Evolutionary conservation across 1,140 invertebrate genomes (phyloP).

Genomic region (Cylas formicarius): DNA sequence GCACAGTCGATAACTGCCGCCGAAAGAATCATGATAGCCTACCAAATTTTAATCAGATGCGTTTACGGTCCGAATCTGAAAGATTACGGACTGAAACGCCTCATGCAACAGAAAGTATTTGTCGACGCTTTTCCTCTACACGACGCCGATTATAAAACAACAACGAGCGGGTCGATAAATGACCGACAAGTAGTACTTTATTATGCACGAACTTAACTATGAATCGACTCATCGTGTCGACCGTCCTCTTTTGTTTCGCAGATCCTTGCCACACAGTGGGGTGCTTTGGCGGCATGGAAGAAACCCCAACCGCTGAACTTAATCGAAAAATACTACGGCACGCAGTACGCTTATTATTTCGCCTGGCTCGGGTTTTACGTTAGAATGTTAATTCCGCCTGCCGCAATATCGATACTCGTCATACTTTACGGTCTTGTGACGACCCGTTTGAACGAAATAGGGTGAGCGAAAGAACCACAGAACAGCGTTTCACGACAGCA

Average conservation of each 20-base stretch:
- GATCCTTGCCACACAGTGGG: constrained; percentile 34
- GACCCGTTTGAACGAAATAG: constrained; percentile 10
- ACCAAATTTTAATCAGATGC: constrained; percentile 25
- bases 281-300: constrained; percentile 48
- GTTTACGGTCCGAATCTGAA: constrained; percentile 24
- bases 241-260: constrained; percentile 12
- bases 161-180: constrained; percentile 38
- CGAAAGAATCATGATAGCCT: constrained; percentile 29
- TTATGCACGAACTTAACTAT: neutral
- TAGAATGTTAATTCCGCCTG: constrained; percentile 48
- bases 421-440: constrained; percentile 24
- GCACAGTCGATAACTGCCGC: constrained; percentile 24
- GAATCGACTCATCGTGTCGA: neutral
- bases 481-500: too few relatives aligned
- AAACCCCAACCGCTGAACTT: constrained; percentile 37
- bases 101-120: constrained; percentile 50
- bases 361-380: constrained; percentile 50
- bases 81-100: constrained; percentile 49
- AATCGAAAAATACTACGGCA: constrained; percentile 41
- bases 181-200: constrained; percentile 33
- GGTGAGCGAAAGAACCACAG: constrained; percentile 6
- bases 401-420: constrained; percentile 42
- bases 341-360: constrained; percentile 41
- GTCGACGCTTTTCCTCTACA: constrained; percentile 57
- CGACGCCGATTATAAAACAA: constrained; percentile 44